Conservation (phyloP, 2,888 invertebrate genomes). For the Cephus rjabovi region DNA sequence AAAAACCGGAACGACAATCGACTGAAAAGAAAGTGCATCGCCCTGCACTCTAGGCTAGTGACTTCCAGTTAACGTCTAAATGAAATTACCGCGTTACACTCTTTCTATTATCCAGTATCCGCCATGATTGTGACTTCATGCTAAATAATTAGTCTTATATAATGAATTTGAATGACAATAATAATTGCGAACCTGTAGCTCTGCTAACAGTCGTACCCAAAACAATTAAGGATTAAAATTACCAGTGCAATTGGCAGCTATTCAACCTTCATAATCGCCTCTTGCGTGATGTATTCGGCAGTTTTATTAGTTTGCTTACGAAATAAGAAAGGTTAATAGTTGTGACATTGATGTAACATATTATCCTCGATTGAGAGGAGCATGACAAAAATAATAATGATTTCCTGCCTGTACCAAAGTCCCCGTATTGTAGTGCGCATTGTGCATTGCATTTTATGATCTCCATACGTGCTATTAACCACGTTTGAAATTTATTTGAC, state of each 20-base stretch:
- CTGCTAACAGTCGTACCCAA: background rate
- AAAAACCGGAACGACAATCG: conserved; percentile 40
- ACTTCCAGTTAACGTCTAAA: background rate
- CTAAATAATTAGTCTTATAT: background rate
- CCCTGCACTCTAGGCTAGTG: conserved; percentile 30
- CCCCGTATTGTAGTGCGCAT: background rate
- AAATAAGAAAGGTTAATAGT: background rate
- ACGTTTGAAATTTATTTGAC: background rate
- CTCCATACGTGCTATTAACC: background rate
- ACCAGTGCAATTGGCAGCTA: background rate
- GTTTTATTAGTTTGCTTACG: background rate
- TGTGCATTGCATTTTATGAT: background rate
- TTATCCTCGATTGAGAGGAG: background rate
- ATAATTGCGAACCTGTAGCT: background rate
- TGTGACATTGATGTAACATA: background rate
- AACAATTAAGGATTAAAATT: background rate
- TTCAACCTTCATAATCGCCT: background rate
- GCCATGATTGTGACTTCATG: background rate
- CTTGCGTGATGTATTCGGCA: background rate
- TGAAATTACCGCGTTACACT: background rate
- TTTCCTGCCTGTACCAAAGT: conserved; percentile 14
- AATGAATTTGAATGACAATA: background rate
- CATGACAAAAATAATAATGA: background rate
- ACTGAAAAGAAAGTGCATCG: conserved; percentile 51
- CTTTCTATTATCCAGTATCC: background rate